Base-by-base conservation (phyloP, 2,113 vertebrate species). In the Sphyrna mokarran region DNA sequence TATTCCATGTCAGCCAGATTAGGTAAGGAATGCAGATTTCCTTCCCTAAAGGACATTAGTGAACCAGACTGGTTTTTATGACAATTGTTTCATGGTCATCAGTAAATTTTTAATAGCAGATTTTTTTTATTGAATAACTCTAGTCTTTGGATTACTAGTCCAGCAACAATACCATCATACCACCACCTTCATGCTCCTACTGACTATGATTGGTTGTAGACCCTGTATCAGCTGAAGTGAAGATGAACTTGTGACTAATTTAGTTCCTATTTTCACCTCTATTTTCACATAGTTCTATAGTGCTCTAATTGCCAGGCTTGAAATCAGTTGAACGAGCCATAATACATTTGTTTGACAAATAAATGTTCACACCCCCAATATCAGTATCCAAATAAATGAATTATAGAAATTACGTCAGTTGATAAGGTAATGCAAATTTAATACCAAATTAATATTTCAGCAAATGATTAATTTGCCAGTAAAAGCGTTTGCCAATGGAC, bases 381-480 rank as follows among this genome's bases (percentile, higher is more conserved):
- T n/a, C 13, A 23, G 66, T 22, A 48, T 70, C 68, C 8, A 94
- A 69, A 70, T 94, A 9, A 29, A 26, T 70, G 18, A 70, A 94
- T 70, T 70, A 26, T 70, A 13, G 43, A 40, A 40, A 94, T 23
- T 94, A 37, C 43, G 70, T 43, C 9, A 48, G 0, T 72, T 40
- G 93, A 70, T 29, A 48, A 26, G 66, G 40, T 94, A 70, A 70
- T 94, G 63, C 89, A 93, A 66, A n/a, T 94, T 89, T 11, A 48
- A 40, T 69, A 63, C 68, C 33, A 68, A 69, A 94, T 70, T 22
- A 66, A 66, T 37, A 72, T 48, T 40, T 94, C 69, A 43, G 23
- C 93, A 94, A 94, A 72, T 94, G 1, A 94, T 94, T 94, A n/a
- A n/a, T n/a, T n/a, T n/a, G n/a, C n/a, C n/a, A n/a, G 33, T 93